phyloP scores from a whole-genome alignment of 2,888 invertebrate species.

The Biston stratarius region DNA sequence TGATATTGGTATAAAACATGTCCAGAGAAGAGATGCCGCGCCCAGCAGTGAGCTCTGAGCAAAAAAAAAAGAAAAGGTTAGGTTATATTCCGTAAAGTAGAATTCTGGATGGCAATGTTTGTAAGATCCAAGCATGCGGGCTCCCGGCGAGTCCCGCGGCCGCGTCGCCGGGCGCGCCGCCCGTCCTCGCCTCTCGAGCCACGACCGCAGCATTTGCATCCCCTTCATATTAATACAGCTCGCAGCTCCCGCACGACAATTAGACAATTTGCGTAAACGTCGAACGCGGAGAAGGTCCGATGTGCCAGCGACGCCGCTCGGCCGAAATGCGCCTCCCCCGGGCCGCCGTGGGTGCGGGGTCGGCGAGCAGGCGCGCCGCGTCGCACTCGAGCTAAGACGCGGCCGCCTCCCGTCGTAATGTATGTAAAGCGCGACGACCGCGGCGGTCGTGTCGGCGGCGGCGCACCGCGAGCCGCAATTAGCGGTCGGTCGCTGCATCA shows the following conservation, averaged over 20 bases:
- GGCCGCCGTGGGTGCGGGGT: constrained; percentile 49
- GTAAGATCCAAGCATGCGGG: too few relatives aligned
- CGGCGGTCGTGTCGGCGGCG: constrained; percentile 75
- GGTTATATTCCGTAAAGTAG: too few relatives aligned
- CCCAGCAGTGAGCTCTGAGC: too few relatives aligned
- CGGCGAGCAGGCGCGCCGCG: constrained; percentile 45
- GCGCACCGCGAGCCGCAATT: constrained; percentile 71
- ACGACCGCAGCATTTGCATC: constrained; percentile 63
- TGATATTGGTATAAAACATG: too few relatives aligned
- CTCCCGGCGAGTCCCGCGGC: too few relatives aligned
- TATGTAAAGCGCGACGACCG: constrained; percentile 79
- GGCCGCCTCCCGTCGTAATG: constrained; percentile 80
- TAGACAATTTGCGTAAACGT: constrained; percentile 76
- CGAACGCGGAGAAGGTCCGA: constrained; percentile 34
- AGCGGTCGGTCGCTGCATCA: constrained; percentile 66
- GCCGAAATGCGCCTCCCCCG: constrained; percentile 35
- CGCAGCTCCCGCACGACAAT: constrained; percentile 68
- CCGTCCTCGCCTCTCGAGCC: constrained; percentile 33
- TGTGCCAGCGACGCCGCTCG: constrained; percentile 11
- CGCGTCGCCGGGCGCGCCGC: constrained; percentile 36
- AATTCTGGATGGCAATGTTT: too few relatives aligned
- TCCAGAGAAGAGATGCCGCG: too few relatives aligned
- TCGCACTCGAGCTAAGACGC: constrained; percentile 68
- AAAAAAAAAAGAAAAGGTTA: too few relatives aligned
- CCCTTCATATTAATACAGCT: constrained; percentile 68